Evolutionary conservation across 2,888 invertebrate genomes (phyloP), one percentile per base, ranked within the genome.

Genomic region (Aspidiotus destructor): DNA sequence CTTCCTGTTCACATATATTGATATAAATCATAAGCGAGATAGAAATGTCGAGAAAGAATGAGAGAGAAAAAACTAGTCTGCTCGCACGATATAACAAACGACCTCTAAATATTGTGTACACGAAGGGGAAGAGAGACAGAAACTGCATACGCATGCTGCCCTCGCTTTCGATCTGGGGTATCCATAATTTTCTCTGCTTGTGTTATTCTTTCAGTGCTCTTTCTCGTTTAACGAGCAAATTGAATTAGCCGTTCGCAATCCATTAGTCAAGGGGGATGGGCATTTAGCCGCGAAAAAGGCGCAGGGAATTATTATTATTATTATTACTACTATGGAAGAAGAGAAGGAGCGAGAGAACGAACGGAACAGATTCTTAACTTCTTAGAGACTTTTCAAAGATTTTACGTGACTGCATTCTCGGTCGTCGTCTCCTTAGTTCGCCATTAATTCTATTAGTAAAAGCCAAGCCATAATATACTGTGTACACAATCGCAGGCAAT

Each of bases 241-340:
- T 57, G 64, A 64, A 64, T 64, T 64, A 64, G 57, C 55, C 17
- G 64, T 64, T 64, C 55, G 64, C 64, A 64, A 64, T 64, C 64
- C 64, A 64, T 64, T 64, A 64, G 64, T 64, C 42, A 16, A 54
- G 48, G 40, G 53, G 63, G 16, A 52, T 42, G 42, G 15, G 64
- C 6, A 48, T 48, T 48, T 48, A 48, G 48, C 48, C 28, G 28
- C 28, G 28, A 28, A 28, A 28, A 28, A 28, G 28, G 28, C 28
- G 28, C 28, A 28, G 28, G 28, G 28, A 28, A 28, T 28, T 28
- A 28, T 28, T 28, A 28, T 28, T 28, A 28, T 28, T 28, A 28
- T 28, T 28, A 28, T 28, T 28, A 28, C 5, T 28, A 28, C 52
- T 11, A n/a, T 52, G 5, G 5, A 16, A 55, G 55, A 10, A 17